Evolutionary conservation across 2,888 invertebrate species (phyloP), one percentile per base, ranked within the genome.

Genomic region (Sphaerophoria taeniata): DNA sequence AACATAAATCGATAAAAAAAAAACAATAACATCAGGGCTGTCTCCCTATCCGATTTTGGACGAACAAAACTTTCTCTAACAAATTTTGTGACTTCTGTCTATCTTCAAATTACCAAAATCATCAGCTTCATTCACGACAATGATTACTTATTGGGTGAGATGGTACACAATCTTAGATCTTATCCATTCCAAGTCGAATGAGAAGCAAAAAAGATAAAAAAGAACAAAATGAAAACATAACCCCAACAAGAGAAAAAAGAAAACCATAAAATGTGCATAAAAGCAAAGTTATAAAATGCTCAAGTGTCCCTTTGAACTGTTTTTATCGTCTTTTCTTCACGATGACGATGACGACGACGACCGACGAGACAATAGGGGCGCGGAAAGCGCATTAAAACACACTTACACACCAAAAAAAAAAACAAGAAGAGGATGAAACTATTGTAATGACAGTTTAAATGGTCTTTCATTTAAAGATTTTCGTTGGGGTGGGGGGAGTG

Each of bases 371-470:
- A 45, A 53, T 58, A 53, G 39, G 53, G 65, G 65, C 36, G 49
- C 49, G 9, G 49, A 65, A 65, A 70, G 55, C 56, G 61, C 55
- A 24, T 24, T 24, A 24, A 24, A 24, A 24, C 24, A 24, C 24
- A 24, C 24, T 24, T 24, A 24, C 24, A 24, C 24, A 24, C 24
- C 24, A 24, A 31, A 53, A 60, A 72, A n/a, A n/a, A n/a, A n/a
- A n/a, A n/a, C n/a, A n/a, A n/a, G n/a, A n/a, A 34, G 51, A 49
- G 58, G 39, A 45, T 53, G n/a, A 60, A 61, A 61, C 71, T 65
- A 55, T 63, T 70, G 74, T 74, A 55, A 80, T 53, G 79, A 79
- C 73, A 69, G 9, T 60, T 80, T 74, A 53, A 80, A 74, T 74
- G 34, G 80, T 55, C 74, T 67, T 14, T 36, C 39, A 14, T 60